A percentile compares a stretch with the other conserved stretches of the same genome.
phyloP scores from a whole-genome alignment of 1,140 invertebrate genomes.

The Brachionus calyciflorus region DNA sequence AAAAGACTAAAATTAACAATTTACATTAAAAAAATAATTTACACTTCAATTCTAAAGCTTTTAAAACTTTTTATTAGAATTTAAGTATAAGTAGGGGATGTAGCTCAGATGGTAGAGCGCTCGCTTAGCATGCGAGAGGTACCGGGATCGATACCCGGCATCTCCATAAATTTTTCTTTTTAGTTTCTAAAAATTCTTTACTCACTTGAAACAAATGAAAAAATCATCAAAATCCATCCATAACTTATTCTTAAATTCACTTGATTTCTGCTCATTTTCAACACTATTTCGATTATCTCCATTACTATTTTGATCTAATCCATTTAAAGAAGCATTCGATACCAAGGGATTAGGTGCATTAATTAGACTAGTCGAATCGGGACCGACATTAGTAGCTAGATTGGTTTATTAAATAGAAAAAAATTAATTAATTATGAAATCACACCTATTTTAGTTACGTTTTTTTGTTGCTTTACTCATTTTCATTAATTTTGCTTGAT shows the following conservation, averaged over 20 bases:
- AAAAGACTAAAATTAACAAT: too few relatives aligned
- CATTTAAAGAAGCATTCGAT: background rate
- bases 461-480: slow-evolving; percentile 3
- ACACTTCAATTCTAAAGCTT: too few relatives aligned
- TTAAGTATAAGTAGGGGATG: too few relatives aligned
- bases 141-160: too few relatives aligned
- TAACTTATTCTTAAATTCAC: slow-evolving; percentile 51
- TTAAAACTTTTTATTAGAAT: too few relatives aligned
- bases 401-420: background rate
- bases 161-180: too few relatives aligned
- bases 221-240: slow-evolving; percentile 61
- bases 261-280: background rate
- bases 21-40: too few relatives aligned
- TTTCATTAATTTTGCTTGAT: slow-evolving; percentile 14
- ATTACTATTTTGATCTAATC: slow-evolving; percentile 7
- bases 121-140: too few relatives aligned
- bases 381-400: background rate
- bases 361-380: background rate
- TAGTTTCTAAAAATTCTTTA: too few relatives aligned
- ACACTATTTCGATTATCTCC: background rate
- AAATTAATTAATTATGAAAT: background rate
- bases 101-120: too few relatives aligned
- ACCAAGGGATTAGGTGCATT: background rate
- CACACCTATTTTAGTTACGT: background rate
- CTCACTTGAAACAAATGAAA: slow-evolving; percentile 59